These are phyloP conservation scores for Esox masquinongy DNA, from an alignment of 2,797 vertebrate species.

Conservation along the genomic window DNA sequence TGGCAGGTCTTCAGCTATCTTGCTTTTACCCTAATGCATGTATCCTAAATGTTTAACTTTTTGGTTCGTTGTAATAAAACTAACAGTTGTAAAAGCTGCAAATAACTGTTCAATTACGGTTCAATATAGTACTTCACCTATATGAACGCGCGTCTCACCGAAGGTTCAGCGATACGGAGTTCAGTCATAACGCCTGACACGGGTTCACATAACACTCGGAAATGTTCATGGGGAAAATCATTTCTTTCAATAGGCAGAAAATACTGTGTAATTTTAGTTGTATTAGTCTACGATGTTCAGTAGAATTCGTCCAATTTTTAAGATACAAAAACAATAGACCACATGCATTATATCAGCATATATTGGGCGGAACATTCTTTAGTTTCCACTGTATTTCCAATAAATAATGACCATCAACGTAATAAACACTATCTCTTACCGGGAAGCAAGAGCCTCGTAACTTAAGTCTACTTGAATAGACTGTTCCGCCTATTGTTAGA, in stretches of 20 bases:
- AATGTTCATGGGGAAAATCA: no score
- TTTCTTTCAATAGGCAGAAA: no score
- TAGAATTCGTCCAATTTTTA: no score
- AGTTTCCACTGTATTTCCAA: not conserved
- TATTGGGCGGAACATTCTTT: not conserved
- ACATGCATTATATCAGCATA: not conserved
- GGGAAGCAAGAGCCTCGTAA: not conserved
- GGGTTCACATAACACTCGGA: no score
- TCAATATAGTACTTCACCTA: not conserved
- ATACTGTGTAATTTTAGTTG: no score
- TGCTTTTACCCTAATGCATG: not conserved
- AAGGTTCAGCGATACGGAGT: no score
- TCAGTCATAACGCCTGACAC: no score
- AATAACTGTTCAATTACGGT: not conserved
- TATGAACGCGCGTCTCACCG: not conserved
- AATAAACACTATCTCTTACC: not conserved
- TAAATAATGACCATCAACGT: not conserved
- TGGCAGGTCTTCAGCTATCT: not conserved
- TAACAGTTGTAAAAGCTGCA: not conserved
- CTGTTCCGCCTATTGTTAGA: not conserved
- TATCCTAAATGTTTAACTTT: not conserved
- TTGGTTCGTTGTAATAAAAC: not conserved
- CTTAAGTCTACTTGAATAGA: not conserved
- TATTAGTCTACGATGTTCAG: no score
- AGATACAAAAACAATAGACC: not conserved